Evolutionary conservation across 2,888 invertebrate genomes (phyloP), one percentile per base, ranked within the genome.

Genomic region (Agrochola litura): DNA sequence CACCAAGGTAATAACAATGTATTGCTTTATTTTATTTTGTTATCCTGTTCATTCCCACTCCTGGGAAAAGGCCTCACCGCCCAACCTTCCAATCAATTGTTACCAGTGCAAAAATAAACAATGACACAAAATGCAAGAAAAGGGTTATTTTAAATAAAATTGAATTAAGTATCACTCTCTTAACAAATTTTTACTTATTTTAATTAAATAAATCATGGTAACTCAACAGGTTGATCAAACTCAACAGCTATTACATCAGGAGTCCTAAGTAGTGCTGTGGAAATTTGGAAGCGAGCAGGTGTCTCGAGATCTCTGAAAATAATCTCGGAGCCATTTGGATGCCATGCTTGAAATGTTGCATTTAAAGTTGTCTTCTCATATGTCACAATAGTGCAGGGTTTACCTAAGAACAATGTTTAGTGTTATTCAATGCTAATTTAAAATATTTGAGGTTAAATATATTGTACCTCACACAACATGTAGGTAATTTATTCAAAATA

Each of bases 171-270:
- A 9, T 6, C 25, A 46, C 37, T 43, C n/a, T 49, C 14, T 1
- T 25, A 56, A 16, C 43, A 37, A 37, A 52, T 8, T 43, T n/a
- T 37, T 54, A 72, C 14, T 60, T 19, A 66, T 46, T 63, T 63
- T 66, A 63, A 66, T 60, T 12, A 73, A 76, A 82, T 58, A 22
- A 25, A 63, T 69, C 69, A 81, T 73, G 87, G 77, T 58, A 84
- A 70, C 25, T 81, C 56, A 46, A 92, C 77, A 54, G 89, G 86
- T 56, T 83, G 90, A 65, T 94, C 89, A 91, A 95, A 96, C 73
- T 93, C 90, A 83, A 96, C 89, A 14, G 94, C 92, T 76, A 96
- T 69, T 10, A 96, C 86, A 86, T 96, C 96, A 25, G 94, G 91
- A 68, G 92, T 90, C 67, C 96, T 88, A n/a, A 96, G 83, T 14